Base-by-base conservation (phyloP, 1,140 invertebrate genomes). In the Papilio polytes region DNA sequence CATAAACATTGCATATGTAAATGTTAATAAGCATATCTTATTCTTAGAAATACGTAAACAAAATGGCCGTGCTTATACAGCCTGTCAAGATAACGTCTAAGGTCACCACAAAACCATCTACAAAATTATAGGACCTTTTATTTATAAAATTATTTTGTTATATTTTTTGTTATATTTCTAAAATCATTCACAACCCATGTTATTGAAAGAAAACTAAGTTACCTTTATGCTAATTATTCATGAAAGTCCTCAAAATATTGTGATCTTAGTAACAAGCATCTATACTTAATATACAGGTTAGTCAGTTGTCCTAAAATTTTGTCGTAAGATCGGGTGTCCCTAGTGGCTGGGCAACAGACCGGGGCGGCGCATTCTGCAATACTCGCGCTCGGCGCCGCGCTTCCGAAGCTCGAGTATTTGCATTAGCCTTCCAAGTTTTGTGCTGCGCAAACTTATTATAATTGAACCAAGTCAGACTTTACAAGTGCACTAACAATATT, bases 361-460 rank as follows among this genome's bases (percentile, higher is more conserved):
- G 77, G 53, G 77, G 53, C 53, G 80, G 73, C 74, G 73, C 78
- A 82, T 70, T 82, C 81, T 82, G 78, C 78, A 84, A 80, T 80
- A 79, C 80, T 82, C 12, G 44, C 41, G 74, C 76, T 10, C 78
- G 48, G 56, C 73, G 78, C 76, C 63, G 78, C 56, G 78, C 78
- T 72, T 76, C 31, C 81, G 78, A 80, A 82, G 44, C 66, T 51
- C 56, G 46, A 77, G 78, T 80, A 41, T 53, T 74, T 66, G 59
- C 76, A 77, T 77, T 80, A 80, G 48, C 73, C 63, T 82, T 82
- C 73, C 12, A 74, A 48, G 41, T 48, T 44, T 46, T 74, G 46
- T 74, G 22, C 63, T 31, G 63, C 12, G 63, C 63, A 74, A 48
- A 48, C n/a, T 74, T 74, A 51, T 74, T 74, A 74, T 74, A 51